phyloP scores from a whole-genome alignment of 1,140 invertebrate genomes.

The Asobara japonica region DNA sequence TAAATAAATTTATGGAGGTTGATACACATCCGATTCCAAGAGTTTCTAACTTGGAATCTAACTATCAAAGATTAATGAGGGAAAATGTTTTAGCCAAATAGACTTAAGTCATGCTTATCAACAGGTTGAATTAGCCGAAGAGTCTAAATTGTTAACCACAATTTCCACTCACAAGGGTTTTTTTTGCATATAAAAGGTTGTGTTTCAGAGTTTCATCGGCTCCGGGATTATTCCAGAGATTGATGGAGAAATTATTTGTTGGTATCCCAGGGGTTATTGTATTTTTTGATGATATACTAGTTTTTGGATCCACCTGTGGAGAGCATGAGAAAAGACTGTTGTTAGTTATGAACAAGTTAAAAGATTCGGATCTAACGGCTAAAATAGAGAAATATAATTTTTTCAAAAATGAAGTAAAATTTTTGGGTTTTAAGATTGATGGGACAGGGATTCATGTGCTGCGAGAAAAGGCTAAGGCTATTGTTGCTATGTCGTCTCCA shows the following conservation, averaged over 20 bases:
- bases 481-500: neutral
- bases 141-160: constrained; percentile 40
- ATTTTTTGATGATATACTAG: constrained; percentile 20
- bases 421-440: constrained; percentile 6
- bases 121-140: constrained; percentile 48
- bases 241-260: constrained; percentile 7
- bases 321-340: constrained; percentile 9
- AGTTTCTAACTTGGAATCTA: constrained; percentile 52
- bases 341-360: constrained; percentile 2
- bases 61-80: constrained; percentile 43
- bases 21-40: constrained; percentile 52
- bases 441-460: neutral
- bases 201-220: constrained; percentile 13
- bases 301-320: neutral
- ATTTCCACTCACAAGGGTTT: constrained; percentile 21
- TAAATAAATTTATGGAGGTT: constrained; percentile 51
- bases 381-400: constrained; percentile 13
- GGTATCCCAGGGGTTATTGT: neutral
- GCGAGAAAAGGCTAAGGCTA: neutral
- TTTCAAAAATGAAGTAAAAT: neutral
- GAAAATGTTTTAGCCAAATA: constrained; percentile 48
- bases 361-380: constrained; percentile 3
- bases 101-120: constrained; percentile 52
- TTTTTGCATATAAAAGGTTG: neutral
- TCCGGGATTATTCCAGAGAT: constrained; percentile 5